A percentile compares a stretch with the other conserved stretches of the same genome.
Evolutionary conservation across 2,113 vertebrate species (phyloP).

Genomic region (Sphyrna mokarran): DNA sequence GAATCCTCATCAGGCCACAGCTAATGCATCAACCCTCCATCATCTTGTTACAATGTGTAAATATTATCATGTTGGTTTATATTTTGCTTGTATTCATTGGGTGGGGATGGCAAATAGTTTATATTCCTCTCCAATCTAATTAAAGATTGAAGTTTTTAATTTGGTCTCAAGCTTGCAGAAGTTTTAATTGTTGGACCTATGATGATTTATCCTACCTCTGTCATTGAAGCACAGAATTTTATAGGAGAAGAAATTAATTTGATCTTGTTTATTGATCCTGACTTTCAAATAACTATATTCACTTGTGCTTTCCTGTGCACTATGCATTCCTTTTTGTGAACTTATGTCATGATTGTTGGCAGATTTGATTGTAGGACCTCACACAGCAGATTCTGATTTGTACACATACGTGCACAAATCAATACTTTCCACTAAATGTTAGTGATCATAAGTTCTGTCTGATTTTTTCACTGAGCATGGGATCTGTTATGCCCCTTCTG

Average conservation of each 20-base stretch:
- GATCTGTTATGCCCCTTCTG: not conserved
- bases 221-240: not conserved
- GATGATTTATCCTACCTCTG: not conserved
- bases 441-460: not conserved
- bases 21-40: not conserved
- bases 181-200: not conserved
- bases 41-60: not conserved
- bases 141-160: conserved; percentile 15
- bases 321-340: not conserved
- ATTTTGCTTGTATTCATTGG: not conserved
- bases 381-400: not conserved
- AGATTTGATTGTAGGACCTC: not conserved
- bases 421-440: not conserved
- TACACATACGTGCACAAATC: not conserved
- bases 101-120: not conserved
- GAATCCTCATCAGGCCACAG: too few species aligned
- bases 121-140: not conserved
- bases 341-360: not conserved
- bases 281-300: not conserved
- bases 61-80: not conserved
- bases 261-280: not conserved
- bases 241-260: not conserved
- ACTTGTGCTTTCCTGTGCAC: not conserved
- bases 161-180: not conserved
- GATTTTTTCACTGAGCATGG: not conserved